Percentiles rank a stretch among this genome's conserved stretches.
Conservation (phyloP, 1,140 invertebrate genomes). For the Rhopalosiphum padi region DNA sequence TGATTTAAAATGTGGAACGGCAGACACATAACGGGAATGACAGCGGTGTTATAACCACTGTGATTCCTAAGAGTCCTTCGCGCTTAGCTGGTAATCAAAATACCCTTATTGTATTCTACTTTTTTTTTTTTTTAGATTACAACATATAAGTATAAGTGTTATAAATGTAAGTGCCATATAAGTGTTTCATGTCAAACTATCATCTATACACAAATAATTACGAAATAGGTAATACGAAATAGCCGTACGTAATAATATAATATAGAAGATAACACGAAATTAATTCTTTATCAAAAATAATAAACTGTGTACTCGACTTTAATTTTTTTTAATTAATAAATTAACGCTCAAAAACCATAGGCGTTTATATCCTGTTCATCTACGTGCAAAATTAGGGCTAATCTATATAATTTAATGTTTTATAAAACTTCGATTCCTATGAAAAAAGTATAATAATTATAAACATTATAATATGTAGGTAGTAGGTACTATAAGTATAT, state of each 20-base stretch:
- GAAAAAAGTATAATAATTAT: too few relatives aligned
- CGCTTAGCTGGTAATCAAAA: neutral
- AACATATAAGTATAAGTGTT: neutral
- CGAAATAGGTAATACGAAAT: neutral
- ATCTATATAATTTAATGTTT: neutral
- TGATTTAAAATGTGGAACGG: slow-evolving; percentile 40
- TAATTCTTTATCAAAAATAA: neutral
- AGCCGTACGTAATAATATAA: neutral
- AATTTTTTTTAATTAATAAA: neutral
- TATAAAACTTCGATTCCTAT: neutral
- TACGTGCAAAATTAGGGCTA: neutral
- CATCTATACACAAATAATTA: neutral
- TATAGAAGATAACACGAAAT: neutral
- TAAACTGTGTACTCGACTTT: neutral
- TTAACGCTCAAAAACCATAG: neutral
- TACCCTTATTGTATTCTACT: neutral
- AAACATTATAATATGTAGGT: too few relatives aligned
- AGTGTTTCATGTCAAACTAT: neutral
- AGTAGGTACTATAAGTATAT: too few relatives aligned
- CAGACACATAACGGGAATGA: slow-evolving; percentile 5
- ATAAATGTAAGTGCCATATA: neutral
- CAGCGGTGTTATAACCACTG: neutral
- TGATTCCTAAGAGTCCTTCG: neutral
- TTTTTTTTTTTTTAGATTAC: neutral
- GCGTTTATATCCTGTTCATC: neutral